Evolutionary conservation across 1,140 invertebrate genomes (phyloP).

Genomic region (Panulirus ornatus): DNA sequence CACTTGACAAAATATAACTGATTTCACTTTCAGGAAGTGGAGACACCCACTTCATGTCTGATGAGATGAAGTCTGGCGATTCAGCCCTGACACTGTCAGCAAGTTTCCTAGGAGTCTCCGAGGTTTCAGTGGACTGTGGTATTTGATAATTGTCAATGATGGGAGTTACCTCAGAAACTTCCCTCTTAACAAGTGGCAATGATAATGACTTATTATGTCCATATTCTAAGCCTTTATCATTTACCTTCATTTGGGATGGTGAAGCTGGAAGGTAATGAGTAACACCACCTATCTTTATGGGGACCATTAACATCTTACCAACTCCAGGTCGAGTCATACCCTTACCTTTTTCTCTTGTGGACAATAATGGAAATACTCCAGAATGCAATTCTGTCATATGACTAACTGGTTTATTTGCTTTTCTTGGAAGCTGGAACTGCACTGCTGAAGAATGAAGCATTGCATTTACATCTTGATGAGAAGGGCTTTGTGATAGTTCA

Average conservation of each 20-base stretch:
- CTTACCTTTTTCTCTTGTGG: not conserved
- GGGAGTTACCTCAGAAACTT: not conserved
- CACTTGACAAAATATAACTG: too few species aligned
- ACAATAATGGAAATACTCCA: too few species aligned
- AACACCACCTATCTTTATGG: not conserved
- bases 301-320: not conserved
- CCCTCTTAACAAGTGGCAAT: too few species aligned
- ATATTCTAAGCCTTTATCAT: too few species aligned
- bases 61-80: not conserved
- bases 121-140: not conserved
- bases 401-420: too few species aligned
- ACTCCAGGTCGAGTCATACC: not conserved
- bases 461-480: not conserved
- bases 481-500: not conserved
- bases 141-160: not conserved
- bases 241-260: too few species aligned
- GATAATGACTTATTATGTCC: too few species aligned
- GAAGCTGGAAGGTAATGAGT: not conserved
- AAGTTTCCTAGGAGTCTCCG: not conserved
- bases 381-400: too few species aligned
- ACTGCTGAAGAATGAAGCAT: not conserved
- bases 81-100: not conserved
- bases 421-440: too few species aligned
- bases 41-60: not conserved
- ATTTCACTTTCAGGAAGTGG: not conserved